Base-by-base conservation (phyloP, 2,113 vertebrate genomes). In the Bungarus multicinctus region DNA sequence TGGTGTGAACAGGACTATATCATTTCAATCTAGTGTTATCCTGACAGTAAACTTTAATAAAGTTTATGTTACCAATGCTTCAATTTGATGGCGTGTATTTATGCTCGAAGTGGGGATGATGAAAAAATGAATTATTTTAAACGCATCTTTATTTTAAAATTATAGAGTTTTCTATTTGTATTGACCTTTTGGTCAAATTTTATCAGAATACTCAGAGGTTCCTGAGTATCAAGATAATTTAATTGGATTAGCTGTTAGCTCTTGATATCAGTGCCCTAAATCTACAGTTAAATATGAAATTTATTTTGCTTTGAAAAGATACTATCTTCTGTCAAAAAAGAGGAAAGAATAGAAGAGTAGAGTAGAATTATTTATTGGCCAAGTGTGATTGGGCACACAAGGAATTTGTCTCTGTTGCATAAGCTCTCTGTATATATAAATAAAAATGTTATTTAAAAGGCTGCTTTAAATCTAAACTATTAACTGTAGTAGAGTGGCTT, bases 391-490 rank as follows among this genome's bases (percentile, higher is more conserved):
- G 60, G 30, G 30, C 27, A n/a, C 60, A 64, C 11, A 64, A n/a
- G 11, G 30, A 64, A 64, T 64, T 64, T 64, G 30, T n/a, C 11
- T 64, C 27, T 4, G 11, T 11, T 64, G 27, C 60, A 64, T 64
- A 64, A 64, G 30, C 30, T n/a, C 4, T 64, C 30, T 64, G 11
- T 64, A n/a, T 11, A 64, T 64, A n/a, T 4, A 45, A 93, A 93
- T 43, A 91, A 92, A 92, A 57, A 93, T 60, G 16, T 50, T 16
- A 94, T 85, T 90, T 94, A 92, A 64, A 91, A 86, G 89, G 16
- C 52, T 5, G 14, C 93, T 91, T 30, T 18, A 85, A 94, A 95
- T 94, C 89, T 23, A 55, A 14, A 88, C 89, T 55, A 0, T 90
- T 57, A 93, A 90, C 81, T 74, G 91, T 91, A 81, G 4, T 34